Evolutionary conservation across 2,888 invertebrate species (phyloP), one percentile per base, ranked within the genome.

Genomic region (Rhopalosiphum nymphaeae): DNA sequence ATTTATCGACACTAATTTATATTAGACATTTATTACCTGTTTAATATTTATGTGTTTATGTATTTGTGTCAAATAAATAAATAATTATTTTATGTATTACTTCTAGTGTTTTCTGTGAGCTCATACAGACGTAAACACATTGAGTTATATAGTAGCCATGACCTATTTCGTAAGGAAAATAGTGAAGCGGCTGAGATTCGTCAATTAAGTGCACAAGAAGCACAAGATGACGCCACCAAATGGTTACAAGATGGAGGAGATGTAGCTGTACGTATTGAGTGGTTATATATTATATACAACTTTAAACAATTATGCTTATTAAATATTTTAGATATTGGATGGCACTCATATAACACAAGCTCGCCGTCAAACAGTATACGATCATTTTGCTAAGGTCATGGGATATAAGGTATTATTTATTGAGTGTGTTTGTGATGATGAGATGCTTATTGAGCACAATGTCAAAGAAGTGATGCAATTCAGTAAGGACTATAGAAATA

Each of bases 71-170:
- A 53, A 67, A 67, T 21, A 36, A 36, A 21, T 78, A 78, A 36
- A 36, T 90, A 78, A 56, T 92, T 88, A 13, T 56, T 53, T 56
- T 26, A 42, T 85, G 29, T 88, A 85, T 92, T 95, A 93, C 95
- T 96, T 96, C 16, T 96, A 99, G 99, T 98, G 95, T 98, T 99
- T 96, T 98, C 98, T 96, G 98, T 99, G 95, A 98, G 98, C 95
- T 98, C 98, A 95, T 99, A 99, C 96, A 97, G 98, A 42, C 97
- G 98, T 93, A 97, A 97, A 95, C 98, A 98, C 95, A 97, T 98
- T 96, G 97, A 98, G 95, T 96, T 97, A 93, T 98, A 98, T 96
- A 97, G 97, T 95, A 97, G 97, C 95, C 98, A 98, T 96, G 98
- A 98, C 95, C 98, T 99, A 96, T 99, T 99, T 96, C 97, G 97